Conservation (phyloP, 2,113 vertebrate genomes). For the Numenius arquata region DNA sequence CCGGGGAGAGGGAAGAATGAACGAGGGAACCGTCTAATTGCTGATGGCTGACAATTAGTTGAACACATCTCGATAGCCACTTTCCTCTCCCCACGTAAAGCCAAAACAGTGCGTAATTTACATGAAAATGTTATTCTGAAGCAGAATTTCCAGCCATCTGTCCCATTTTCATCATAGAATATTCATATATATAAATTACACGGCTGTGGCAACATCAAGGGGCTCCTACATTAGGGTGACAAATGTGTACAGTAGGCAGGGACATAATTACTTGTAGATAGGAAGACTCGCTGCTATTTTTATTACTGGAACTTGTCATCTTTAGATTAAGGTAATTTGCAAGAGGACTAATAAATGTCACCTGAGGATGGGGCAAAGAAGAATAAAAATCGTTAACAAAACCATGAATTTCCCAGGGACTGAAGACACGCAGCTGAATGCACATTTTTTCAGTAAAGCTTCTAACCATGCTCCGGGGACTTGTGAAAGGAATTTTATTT, state of each 20-base stretch:
- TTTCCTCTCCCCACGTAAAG: slow-evolving; percentile 25
- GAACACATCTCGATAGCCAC: slow-evolving; percentile 13
- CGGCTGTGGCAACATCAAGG: slow-evolving; percentile 51
- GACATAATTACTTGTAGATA: slow-evolving; percentile 14
- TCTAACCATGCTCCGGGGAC: neutral
- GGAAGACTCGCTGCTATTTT: slow-evolving; percentile 46
- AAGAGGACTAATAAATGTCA: slow-evolving; percentile 21
- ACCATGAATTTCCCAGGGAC: neutral
- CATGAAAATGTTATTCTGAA: slow-evolving; percentile 66
- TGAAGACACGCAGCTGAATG: neutral
- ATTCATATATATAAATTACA: slow-evolving; percentile 69
- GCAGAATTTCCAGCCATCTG: slow-evolving; percentile 72
- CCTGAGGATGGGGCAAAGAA: slow-evolving; percentile 14
- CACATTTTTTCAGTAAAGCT: neutral
- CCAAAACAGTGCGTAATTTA: slow-evolving; percentile 53
- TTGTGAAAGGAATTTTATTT: neutral
- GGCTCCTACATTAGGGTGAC: slow-evolving; percentile 57
- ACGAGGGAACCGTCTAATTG: slow-evolving; percentile 24
- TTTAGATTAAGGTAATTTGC: slow-evolving; percentile 66
- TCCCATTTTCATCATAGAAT: slow-evolving; percentile 59
- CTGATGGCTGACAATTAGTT: slow-evolving; percentile 49
- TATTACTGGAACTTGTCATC: slow-evolving; percentile 51
- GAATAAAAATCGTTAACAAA: neutral
- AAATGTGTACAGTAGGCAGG: slow-evolving; percentile 60
- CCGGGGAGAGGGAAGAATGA: neutral